Percentiles rank a stretch among this genome's conserved stretches.
These are phyloP conservation scores for Metalampra italica DNA, from an alignment of 2,888 invertebrate species.

Conservation along the genomic window DNA sequence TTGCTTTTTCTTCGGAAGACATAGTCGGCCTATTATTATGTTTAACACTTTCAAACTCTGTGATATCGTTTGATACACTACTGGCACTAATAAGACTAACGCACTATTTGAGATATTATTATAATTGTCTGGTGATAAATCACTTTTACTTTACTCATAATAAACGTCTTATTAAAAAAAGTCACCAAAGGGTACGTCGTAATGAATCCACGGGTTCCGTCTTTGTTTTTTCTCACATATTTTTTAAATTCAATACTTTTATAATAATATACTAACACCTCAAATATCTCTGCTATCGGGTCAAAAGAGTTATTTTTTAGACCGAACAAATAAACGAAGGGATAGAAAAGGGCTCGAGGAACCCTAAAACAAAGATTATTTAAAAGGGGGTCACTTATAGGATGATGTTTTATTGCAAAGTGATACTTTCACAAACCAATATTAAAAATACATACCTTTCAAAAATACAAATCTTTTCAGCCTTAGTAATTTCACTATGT, in stretches of 20 bases:
- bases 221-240: too few relatives aligned
- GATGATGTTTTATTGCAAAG: slow-evolving; percentile 1
- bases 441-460: too few relatives aligned
- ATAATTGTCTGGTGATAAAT: neutral
- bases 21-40: too few relatives aligned
- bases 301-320: too few relatives aligned
- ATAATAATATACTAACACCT: too few relatives aligned
- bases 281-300: too few relatives aligned
- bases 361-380: too few relatives aligned
- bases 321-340: too few relatives aligned
- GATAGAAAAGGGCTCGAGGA: neutral
- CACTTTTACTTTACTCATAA: neutral
- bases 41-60: slow-evolving; percentile 13
- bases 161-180: too few relatives aligned
- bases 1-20: slow-evolving; percentile 31
- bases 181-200: neutral
- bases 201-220: neutral
- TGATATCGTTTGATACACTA: neutral
- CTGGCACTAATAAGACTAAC: neutral
- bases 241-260: too few relatives aligned
- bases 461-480: too few relatives aligned
- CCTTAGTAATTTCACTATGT: too few relatives aligned
- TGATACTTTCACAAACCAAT: neutral
- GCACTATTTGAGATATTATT: neutral
- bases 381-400: neutral